Conservation (phyloP, 92 coral and sea anemone species). For the Anthopleura xanthogrammica region DNA sequence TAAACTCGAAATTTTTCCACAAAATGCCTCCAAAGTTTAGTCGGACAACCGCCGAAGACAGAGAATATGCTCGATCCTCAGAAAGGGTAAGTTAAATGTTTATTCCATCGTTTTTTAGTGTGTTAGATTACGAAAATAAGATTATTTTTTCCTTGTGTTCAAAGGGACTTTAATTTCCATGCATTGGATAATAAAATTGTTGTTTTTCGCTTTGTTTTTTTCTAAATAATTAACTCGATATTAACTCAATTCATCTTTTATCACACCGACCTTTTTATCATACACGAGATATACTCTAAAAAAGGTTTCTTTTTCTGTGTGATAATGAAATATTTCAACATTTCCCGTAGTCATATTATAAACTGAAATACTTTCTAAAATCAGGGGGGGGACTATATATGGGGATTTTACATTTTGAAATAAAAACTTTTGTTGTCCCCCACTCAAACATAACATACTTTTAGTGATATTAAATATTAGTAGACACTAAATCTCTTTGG, state of each 20-base stretch:
- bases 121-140: neutral
- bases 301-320: neutral
- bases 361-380: too few species aligned
- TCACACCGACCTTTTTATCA: neutral
- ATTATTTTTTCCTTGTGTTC: neutral
- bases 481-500: too few species aligned
- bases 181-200: neutral
- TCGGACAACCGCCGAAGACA: constrained; percentile 55
- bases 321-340: neutral
- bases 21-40: constrained; percentile 82
- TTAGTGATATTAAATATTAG: too few species aligned
- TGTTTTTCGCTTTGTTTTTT: neutral
- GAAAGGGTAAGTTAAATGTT: constrained; percentile 71
- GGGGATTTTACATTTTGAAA: too few species aligned
- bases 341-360: too few species aligned
- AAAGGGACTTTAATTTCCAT: neutral
- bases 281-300: neutral
- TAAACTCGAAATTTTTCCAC: neutral
- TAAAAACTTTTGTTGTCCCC: too few species aligned
- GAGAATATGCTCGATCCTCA: constrained; percentile 58
- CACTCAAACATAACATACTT: too few species aligned
- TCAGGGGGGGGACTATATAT: too few species aligned
- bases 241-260: neutral
- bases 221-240: neutral
- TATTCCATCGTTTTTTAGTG: neutral